Conservation (phyloP, 1,140 invertebrate genomes). For the Aphis gossypii region DNA sequence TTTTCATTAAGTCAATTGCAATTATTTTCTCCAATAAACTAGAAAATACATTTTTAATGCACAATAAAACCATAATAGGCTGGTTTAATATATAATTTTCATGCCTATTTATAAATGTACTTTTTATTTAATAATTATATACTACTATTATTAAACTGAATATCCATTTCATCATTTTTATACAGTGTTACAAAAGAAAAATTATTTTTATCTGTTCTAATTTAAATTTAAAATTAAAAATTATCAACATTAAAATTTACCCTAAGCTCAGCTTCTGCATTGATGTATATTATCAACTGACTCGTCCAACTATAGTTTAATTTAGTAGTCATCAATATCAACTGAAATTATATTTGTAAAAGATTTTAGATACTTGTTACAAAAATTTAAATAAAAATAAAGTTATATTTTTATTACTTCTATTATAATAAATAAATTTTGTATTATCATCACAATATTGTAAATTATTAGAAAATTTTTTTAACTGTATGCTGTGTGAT, state of each 20-base stretch:
- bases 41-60: neutral
- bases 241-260: slow-evolving; percentile 66
- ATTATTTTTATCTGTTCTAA: neutral
- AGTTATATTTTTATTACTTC: slow-evolving; percentile 67
- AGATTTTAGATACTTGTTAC: neutral
- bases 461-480: slow-evolving; percentile 82
- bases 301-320: slow-evolving; percentile 88
- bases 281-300: slow-evolving; percentile 80
- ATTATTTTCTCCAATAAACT: neutral
- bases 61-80: neutral
- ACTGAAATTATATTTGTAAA: slow-evolving; percentile 64
- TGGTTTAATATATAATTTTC: neutral
- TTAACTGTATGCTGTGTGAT: slow-evolving; percentile 79
- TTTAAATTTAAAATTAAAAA: neutral
- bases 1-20: neutral
- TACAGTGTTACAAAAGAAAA: neutral
- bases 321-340: slow-evolving; percentile 76
- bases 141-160: neutral
- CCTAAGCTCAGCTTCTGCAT: slow-evolving; percentile 88
- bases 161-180: neutral
- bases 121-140: neutral
- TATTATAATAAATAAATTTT: slow-evolving; percentile 86
- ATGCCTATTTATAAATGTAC: neutral
- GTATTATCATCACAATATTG: slow-evolving; percentile 82
- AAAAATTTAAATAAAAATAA: too few species aligned